Percentiles rank a stretch among this genome's conserved stretches.
These are phyloP conservation scores for Peromyscus melanophrys DNA, from an alignment of 2,797 vertebrate genomes.

Conservation along the genomic window DNA sequence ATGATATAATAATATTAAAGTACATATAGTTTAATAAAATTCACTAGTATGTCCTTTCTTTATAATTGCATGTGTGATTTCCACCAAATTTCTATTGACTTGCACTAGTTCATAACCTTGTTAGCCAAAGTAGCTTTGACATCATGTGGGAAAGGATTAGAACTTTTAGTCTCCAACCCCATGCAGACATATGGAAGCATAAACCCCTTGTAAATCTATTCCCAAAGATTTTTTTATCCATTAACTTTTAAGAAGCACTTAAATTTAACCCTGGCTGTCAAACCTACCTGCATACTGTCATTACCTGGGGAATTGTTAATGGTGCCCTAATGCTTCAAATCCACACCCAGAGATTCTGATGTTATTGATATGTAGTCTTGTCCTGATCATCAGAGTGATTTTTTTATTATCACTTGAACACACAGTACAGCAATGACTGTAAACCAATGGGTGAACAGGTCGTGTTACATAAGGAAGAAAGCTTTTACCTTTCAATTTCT, in stretches of 20 bases:
- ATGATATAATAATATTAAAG: background rate
- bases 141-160: background rate
- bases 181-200: background rate
- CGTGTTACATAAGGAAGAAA: conserved; percentile 17
- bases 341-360: conserved; percentile 13
- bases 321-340: background rate
- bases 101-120: background rate
- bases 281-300: background rate
- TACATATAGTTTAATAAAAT: conserved; percentile 7
- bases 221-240: background rate
- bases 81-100: background rate
- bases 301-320: conserved; percentile 16
- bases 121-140: background rate
- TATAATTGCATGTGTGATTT: background rate
- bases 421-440: conserved; percentile 15
- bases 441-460: background rate
- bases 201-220: background rate
- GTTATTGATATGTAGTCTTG: conserved; percentile 4
- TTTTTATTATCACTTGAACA: background rate
- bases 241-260: conserved; percentile 66
- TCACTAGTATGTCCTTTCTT: background rate
- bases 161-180: background rate
- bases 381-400: background rate
- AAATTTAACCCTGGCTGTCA: conserved; percentile 5
- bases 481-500: background rate